Evolutionary conservation across 1,140 invertebrate genomes (phyloP), one percentile per base, ranked within the genome.

Genomic region (Potamilus streckersoni): DNA sequence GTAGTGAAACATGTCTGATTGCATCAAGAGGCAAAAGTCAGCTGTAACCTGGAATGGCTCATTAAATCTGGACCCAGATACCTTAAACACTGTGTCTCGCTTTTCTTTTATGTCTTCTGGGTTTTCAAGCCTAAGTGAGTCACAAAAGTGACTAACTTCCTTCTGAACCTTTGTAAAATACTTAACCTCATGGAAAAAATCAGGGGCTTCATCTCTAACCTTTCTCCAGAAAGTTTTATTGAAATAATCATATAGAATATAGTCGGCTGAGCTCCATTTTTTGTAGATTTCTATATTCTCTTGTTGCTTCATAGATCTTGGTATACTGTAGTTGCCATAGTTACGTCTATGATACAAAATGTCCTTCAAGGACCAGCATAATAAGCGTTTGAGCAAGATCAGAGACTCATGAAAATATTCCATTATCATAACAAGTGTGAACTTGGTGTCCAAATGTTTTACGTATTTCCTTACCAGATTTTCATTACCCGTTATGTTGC

Each of bases 331-430:
- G 12, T 76, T 66, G 13, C 66, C 77, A 15, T 78, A 70, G 69
- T 83, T 83, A 2, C 31, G 57, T n/a, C 27, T 74, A 14, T 69
- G 56, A 71, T 82, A 84, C 12, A 84, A 17, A 38, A 86, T 83
- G 60, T 86, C 84, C 70, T 81, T 78, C 5, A 82, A 71, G 5
- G 67, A 74, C 92, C 92, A 92, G 73, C 90, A 91, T 79, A 92
- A 89, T 8, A 91, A 66, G 62, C 92, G 83, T 20, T 84, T 86
- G 38, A 92, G 82, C 8, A 92, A 81, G 64, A 92, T 85, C 31
- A 92, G 79, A 19, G 91, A 92, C 76, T 92, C 91, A 70, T 92
- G 90, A 81, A 92, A 90, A 73, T 90, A 87, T 81, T 92, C 92
- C 19, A 91, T 84, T n/a, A 92, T 89, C 90, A 92, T 89, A 13